Evolutionary conservation across 1,140 invertebrate genomes (phyloP), one percentile per base, ranked within the genome.

Genomic region (Cydia strobilella): DNA sequence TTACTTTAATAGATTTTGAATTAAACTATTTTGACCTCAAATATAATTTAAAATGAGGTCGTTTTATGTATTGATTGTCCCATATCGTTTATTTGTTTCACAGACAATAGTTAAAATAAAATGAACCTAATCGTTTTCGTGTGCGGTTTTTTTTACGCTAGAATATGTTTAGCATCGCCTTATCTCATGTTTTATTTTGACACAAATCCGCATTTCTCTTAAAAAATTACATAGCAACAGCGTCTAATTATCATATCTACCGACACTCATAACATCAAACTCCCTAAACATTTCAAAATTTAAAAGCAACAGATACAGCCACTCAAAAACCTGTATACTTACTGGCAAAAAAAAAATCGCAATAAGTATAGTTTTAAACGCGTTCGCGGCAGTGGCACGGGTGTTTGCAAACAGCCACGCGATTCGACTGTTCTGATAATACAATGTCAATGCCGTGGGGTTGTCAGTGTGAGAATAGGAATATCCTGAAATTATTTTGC

Each of bases 371-470:
- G n/a, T 59, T 59, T 59, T 59, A 59, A 59, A 23, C 18, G 9
- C 15, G 45, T 15, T 48, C 45, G 45, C 54, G 54, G 20, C 54
- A 23, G 7, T 39, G 35, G 20, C 54, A 59, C 54, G 20, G 54
- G 9, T 20, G 10, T n/a, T 59, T 20, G 18, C 20, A 23, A 54
- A 65, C 63, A 27, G 25, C 63, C 27, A 31, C 63, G 63, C 63
- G 27, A 65, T 65, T 35, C 63, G 13, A 65, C 63, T 65, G 63
- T 13, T 65, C 20, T 59, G 54, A 59, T 69, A 69, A 35, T 69
- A 4, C 31, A 72, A 72, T 45, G 35, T 72, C 35, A 72, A 48
- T 39, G 45, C 23, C 71, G 6, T 72, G 35, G 35, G 71, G 31
- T 20, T 59, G 54, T 59, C 54, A 51, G 35, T 45, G 35, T 48